Evolutionary conservation across 2,888 invertebrate species (phyloP).

Genomic region (Dynastes maya): DNA sequence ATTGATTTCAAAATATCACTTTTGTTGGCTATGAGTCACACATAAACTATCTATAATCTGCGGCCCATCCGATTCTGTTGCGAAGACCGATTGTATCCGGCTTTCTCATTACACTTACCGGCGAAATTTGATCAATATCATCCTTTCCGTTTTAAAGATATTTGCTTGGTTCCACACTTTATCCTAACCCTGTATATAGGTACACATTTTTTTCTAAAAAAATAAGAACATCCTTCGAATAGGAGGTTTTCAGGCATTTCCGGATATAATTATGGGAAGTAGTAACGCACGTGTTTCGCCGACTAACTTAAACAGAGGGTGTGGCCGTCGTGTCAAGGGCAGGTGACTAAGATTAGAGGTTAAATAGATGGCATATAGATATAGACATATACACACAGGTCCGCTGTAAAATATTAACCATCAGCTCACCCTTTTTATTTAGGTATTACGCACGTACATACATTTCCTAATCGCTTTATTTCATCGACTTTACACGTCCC

Average conservation of each 20-base stretch:
- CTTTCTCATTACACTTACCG: too few relatives aligned
- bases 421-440: slow-evolving; percentile 4
- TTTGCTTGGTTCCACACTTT: too few relatives aligned
- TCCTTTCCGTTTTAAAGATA: too few relatives aligned
- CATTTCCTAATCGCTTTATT: slow-evolving; percentile 23
- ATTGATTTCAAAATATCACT: too few relatives aligned
- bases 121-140: too few relatives aligned
- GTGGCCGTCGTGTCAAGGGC: slow-evolving; percentile 33
- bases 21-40: too few relatives aligned
- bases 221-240: too few relatives aligned
- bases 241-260: neutral
- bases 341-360: slow-evolving; percentile 44
- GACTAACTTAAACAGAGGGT: slow-evolving; percentile 31
- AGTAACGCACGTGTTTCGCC: slow-evolving; percentile 13
- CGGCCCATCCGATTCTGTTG: too few relatives aligned
- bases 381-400: neutral
- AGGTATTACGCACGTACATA: neutral
- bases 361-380: slow-evolving; percentile 16
- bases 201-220: too few relatives aligned
- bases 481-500: slow-evolving; percentile 19
- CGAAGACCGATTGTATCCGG: too few relatives aligned
- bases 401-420: slow-evolving; percentile 19
- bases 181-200: too few relatives aligned
- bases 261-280: slow-evolving; percentile 2
- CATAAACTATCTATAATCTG: too few relatives aligned